Base-by-base conservation (phyloP, 2,888 invertebrate genomes). In the Sarcophaga caerulescens region DNA sequence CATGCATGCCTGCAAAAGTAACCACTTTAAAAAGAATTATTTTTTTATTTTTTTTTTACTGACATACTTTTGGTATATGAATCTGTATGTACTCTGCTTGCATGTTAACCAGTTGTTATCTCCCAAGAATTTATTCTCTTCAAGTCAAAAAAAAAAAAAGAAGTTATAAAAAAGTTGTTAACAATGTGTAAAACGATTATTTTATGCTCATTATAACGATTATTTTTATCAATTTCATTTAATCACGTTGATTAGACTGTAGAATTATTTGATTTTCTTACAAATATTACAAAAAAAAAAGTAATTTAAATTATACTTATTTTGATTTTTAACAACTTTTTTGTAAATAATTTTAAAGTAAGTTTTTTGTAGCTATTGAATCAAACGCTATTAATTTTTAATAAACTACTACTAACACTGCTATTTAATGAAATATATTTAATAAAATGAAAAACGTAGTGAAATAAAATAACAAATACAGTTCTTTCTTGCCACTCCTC, bases 401-500 rank as follows among this genome's bases (percentile, higher is more conserved):
- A 68, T 65, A 68, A 14, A 6, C 11, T 63, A n/a, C 11, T 63
- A n/a, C 71, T 81, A 74, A 79, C 65, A 84, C 57, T 84, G 52
- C 62, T 63, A 47, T 69, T 12, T 85, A 77, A 77, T 60, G 19
- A 65, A 44, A 62, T 70, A 71, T 60, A 62, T 70, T 73, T 75
- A 78, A 83, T 70, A 79, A 76, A 21, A 73, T 86, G 89, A 88
- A 89, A 89, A 88, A 89, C 90, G 89, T 91, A 92, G 90, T 92
- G 92, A 93, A 93, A 93, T 93, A 91, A 93, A 93, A 93, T 93
- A 93, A 93, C 93, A 93, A 93, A 93, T 93, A 92, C 92, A 93
- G 93, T 93, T 93, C 93, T 93, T 93, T 95, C 95, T 95, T 95
- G 95, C 95, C 95, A 95, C 96, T 97, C 97, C 95, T 96, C 97